Percentiles rank a stretch among this genome's conserved stretches.
phyloP scores from a whole-genome alignment of 2,113 vertebrate species.

The Lamprotornis superbus region DNA sequence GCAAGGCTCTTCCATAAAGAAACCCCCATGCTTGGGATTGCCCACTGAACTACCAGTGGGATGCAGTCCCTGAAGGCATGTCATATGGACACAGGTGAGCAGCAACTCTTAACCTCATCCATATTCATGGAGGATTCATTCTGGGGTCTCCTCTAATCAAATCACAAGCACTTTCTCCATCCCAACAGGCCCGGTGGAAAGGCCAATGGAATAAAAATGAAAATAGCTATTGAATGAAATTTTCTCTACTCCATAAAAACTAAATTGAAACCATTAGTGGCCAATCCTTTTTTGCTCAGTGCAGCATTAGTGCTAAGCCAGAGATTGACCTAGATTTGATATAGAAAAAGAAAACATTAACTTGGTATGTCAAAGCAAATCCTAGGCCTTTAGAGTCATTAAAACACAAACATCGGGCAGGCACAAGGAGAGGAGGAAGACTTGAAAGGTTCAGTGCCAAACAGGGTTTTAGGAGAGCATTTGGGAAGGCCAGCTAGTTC shows the following conservation, averaged over 20 bases:
- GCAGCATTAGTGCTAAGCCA: conserved; percentile 50
- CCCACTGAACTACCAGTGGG: background rate
- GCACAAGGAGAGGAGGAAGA: conserved; percentile 16
- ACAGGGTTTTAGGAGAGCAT: background rate
- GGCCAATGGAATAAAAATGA: conserved; percentile 49
- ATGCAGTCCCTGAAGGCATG: background rate
- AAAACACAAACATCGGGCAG: conserved; percentile 37
- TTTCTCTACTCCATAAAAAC: conserved; percentile 29
- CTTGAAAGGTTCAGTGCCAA: background rate
- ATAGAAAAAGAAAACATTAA: conserved; percentile 52
- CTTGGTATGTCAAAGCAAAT: conserved; percentile 54
- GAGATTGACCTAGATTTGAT: conserved; percentile 62
- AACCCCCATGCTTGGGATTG: background rate
- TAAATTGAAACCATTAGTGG: conserved; percentile 65
- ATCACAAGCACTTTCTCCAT: background rate
- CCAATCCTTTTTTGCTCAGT: conserved; percentile 47
- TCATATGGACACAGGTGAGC: background rate
- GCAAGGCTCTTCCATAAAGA: background rate
- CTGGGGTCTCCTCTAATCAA: background rate
- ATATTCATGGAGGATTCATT: background rate
- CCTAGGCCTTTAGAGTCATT: conserved; percentile 37
- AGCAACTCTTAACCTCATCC: background rate
- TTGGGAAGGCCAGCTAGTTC: background rate
- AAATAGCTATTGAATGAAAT: conserved; percentile 51
- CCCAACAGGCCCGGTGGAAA: background rate